Base-by-base conservation (phyloP, 2,888 invertebrate genomes). In the Barypeithes pellucidus region DNA sequence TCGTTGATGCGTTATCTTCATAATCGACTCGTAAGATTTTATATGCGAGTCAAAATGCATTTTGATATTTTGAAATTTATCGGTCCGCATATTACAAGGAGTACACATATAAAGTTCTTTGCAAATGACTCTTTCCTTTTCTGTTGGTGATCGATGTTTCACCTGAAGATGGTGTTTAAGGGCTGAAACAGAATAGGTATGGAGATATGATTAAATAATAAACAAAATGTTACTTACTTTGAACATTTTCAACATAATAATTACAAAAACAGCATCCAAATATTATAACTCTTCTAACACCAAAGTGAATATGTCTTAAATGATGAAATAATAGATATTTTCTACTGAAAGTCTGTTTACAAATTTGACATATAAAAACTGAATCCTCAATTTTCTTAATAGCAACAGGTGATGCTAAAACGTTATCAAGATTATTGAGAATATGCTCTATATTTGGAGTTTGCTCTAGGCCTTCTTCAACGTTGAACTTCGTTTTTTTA, bases 41-140 rank as follows among this genome's bases (percentile, higher is more conserved):
- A 50, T 11, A 9, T 50, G 50, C 5, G 20, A 5, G n/a, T 50
- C 50, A 20, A 50, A 50, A 50, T 50, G 50, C 22, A 22, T 50
- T 50, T 20, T 50, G 8, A 50, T 22, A 50, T 24, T 22, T 22
- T 5, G 12, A 50, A 50, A 22, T 7, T 20, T 22, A 5, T 22
- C 12, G 1, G 22, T 50, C 22, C n/a, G 50, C 12, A 50, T 12
- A 22, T 22, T 11, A 50, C 50, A 50, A 22, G 50, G 11, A 0
- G 50, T 16, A 50, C 50, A 50, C 47, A 11, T 16, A 47, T 47
- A 47, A 3, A 18, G 9, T 20, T 47, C 18, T 8, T 20, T 47
- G 16, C 14, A 43, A 2, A 43, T 43, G n/a, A 8, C 7, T 16
- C n/a, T 43, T 16, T 43, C 7, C 1, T 8, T 39, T 8, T n/a